Conservation (phyloP, 2,888 invertebrate genomes). For the Hetaerina titia region DNA sequence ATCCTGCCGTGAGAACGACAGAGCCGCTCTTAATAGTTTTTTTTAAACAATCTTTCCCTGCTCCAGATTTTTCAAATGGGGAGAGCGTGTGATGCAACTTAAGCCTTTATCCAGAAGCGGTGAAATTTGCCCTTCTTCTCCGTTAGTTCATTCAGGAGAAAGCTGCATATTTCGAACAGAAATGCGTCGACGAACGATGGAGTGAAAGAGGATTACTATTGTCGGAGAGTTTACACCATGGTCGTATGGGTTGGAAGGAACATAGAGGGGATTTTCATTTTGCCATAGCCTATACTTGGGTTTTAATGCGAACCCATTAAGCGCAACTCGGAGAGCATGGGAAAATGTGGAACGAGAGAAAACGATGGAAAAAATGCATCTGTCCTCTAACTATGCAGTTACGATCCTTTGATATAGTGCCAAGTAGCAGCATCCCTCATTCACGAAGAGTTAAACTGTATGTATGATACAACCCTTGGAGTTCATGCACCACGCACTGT, state of each 20-base stretch:
- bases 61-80: neutral
- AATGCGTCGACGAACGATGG: neutral
- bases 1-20: neutral
- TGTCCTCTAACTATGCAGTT: neutral
- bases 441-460: neutral
- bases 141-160: neutral
- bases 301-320: too few species aligned
- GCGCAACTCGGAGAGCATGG: too few species aligned
- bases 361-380: too few species aligned
- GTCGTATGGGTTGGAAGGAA: too few species aligned
- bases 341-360: too few species aligned
- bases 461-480: neutral
- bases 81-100: constrained; percentile 28
- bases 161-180: neutral
- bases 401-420: neutral
- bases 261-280: too few species aligned
- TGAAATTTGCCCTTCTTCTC: constrained; percentile 25
- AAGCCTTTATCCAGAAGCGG: constrained; percentile 23
- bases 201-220: neutral
- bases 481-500: neutral
- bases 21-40: neutral
- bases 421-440: neutral
- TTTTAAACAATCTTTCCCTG: constrained; percentile 1
- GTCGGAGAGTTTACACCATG: too few species aligned
- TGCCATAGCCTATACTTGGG: too few species aligned